Conservation (phyloP, 2,888 invertebrate species). For the Agapetus fuscipes region DNA sequence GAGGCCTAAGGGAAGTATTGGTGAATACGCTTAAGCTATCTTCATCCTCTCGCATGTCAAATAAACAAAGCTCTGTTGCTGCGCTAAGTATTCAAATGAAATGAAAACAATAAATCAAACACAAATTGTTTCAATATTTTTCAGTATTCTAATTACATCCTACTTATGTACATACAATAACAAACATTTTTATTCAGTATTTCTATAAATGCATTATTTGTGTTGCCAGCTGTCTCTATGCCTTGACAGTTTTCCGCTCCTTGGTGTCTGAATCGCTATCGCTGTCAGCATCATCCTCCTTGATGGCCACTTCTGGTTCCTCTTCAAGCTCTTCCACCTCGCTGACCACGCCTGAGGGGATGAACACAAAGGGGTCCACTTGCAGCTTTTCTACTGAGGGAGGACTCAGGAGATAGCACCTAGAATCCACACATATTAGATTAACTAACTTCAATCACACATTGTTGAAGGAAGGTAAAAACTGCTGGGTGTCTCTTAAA, state of each 20-base stretch:
- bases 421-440: slow-evolving; percentile 33
- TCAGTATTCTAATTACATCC: no score
- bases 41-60: no score
- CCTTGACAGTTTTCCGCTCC: neutral
- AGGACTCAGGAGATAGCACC: slow-evolving; percentile 53
- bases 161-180: no score
- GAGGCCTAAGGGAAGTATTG: no score
- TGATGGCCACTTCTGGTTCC: slow-evolving; percentile 24
- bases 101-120: no score
- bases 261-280: slow-evolving; percentile 24
- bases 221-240: slow-evolving; percentile 32
- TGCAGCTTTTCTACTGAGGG: slow-evolving; percentile 59
- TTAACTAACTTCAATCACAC: neutral
- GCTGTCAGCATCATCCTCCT: slow-evolving; percentile 21
- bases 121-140: no score
- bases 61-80: no score
- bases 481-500: neutral
- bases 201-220: no score
- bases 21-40: no score
- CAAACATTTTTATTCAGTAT: slow-evolving; percentile 33
- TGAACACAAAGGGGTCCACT: slow-evolving; percentile 51
- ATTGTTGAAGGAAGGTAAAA: neutral
- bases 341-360: slow-evolving; percentile 30
- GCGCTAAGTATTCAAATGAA: no score
- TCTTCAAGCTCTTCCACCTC: neutral